Evolutionary conservation across 2,797 vertebrate genomes (phyloP).

Genomic region (Thripadectes ignobilis): DNA sequence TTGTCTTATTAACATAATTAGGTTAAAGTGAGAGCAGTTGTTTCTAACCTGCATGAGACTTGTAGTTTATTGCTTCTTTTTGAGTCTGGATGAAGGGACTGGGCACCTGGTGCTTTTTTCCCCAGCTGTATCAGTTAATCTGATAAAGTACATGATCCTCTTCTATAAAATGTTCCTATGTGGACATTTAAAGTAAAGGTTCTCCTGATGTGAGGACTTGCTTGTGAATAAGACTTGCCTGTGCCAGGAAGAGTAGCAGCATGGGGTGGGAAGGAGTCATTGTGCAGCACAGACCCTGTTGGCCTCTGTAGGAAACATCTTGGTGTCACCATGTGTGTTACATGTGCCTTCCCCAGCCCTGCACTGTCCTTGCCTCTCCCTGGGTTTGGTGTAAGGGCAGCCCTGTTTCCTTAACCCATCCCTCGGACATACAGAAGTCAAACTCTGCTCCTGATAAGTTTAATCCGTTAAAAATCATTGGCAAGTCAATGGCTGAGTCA

Average conservation of each 20-base stretch:
- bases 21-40: not conserved
- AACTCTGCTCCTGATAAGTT: not conserved
- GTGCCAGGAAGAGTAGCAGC: not conserved
- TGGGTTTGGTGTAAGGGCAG: not conserved
- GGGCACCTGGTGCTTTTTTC: not conserved
- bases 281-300: not conserved
- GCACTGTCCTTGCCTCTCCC: rapidly evolving
- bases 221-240: not conserved
- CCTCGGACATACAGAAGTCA: not conserved
- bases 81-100: not conserved
- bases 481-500: not conserved
- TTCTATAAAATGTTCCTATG: not conserved
- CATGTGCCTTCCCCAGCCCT: not conserved
- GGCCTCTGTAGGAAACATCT: not conserved
- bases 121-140: not conserved
- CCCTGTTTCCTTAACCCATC: not conserved
- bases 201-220: not conserved
- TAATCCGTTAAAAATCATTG: not conserved
- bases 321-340: too few species aligned
- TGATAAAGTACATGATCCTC: not conserved
- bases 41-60: not conserved
- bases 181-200: not conserved
- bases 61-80: not conserved
- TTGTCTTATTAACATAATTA: not conserved
- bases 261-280: not conserved